A percentile compares a stretch with the other conserved stretches of the same genome.
Evolutionary conservation across 2,113 vertebrate species (phyloP).

Genomic region (Etheostoma cragini): DNA sequence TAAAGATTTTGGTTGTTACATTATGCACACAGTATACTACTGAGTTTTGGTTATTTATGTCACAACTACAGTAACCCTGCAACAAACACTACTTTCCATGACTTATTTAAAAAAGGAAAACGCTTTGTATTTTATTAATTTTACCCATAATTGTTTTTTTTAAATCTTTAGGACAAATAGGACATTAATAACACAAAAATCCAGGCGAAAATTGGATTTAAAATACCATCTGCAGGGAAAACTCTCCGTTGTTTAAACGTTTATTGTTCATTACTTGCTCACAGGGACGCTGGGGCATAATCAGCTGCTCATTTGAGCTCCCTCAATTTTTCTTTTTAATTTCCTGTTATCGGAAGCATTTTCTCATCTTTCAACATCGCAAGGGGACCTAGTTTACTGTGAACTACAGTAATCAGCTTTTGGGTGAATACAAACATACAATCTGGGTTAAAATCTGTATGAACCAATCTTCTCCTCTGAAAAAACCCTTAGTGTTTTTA

Average conservation of each 20-base stretch:
- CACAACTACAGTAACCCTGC: not conserved
- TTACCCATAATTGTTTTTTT: not conserved
- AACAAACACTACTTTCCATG: not conserved
- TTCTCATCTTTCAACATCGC: not conserved
- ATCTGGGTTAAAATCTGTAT: not conserved
- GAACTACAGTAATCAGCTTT: not conserved
- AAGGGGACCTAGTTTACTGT: conserved; percentile 3
- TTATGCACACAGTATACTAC: not conserved
- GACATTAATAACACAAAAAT: not conserved
- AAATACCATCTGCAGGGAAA: not conserved
- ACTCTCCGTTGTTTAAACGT: not conserved
- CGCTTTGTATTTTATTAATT: not conserved
- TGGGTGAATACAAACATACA: not conserved
- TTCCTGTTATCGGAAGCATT: not conserved
- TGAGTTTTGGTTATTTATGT: not conserved
- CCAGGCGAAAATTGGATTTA: not conserved
- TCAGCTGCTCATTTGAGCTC: conserved; percentile 10
- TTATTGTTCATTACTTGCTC: not conserved
- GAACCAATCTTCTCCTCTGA: not conserved
- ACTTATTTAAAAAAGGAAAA: not conserved
- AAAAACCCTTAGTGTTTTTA: not conserved
- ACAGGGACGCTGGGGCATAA: conserved; percentile 20
- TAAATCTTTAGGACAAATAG: not conserved
- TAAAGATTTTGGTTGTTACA: not conserved
- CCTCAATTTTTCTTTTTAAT: not conserved